These are phyloP conservation scores for Holacanthella duospinosa DNA, from an alignment of 2,888 invertebrate species.

Conservation along the genomic window DNA sequence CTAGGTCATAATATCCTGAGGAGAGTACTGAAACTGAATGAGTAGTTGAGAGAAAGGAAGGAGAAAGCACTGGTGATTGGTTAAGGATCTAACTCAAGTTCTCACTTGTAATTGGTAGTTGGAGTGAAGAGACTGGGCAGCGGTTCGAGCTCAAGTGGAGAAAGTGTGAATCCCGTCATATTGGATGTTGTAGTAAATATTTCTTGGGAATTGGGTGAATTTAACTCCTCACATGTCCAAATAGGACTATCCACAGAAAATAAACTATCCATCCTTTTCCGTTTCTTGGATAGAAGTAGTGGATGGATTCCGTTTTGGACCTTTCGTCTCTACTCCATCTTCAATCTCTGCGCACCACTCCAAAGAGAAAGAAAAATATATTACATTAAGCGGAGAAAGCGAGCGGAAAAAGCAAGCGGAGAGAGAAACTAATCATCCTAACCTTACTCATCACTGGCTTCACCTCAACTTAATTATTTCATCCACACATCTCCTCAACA, in stretches of 20 bases:
- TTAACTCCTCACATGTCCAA: slow-evolving; percentile 36
- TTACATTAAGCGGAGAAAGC: neutral
- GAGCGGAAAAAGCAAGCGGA: neutral
- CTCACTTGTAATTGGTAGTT: slow-evolving; percentile 39
- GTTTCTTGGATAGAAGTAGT: neutral
- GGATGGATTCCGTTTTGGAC: slow-evolving; percentile 1
- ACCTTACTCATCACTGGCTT: too few relatives aligned
- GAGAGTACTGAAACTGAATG: too few relatives aligned
- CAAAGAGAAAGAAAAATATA: slow-evolving; percentile 7
- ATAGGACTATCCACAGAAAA: slow-evolving; percentile 36
- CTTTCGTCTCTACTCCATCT: slow-evolving; percentile 7
- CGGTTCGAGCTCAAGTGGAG: slow-evolving; percentile 74
- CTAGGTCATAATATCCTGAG: neutral
- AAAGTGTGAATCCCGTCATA: slow-evolving; percentile 74
- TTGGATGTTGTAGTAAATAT: slow-evolving; percentile 51
- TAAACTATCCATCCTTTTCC: slow-evolving; percentile 31
- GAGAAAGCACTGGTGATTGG: neutral
- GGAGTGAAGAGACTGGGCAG: slow-evolving; percentile 68
- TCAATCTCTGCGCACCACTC: slow-evolving; percentile 32
- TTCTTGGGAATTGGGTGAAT: slow-evolving; percentile 34
- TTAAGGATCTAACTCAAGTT: neutral
- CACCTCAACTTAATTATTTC: neutral
- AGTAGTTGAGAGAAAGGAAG: neutral
- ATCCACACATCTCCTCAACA: too few relatives aligned
- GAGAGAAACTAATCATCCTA: slow-evolving; percentile 2